A percentile compares a stretch with the other conserved stretches of the same genome.
Evolutionary conservation across 2,113 vertebrate species (phyloP).

Genomic region (Carassius auratus): DNA sequence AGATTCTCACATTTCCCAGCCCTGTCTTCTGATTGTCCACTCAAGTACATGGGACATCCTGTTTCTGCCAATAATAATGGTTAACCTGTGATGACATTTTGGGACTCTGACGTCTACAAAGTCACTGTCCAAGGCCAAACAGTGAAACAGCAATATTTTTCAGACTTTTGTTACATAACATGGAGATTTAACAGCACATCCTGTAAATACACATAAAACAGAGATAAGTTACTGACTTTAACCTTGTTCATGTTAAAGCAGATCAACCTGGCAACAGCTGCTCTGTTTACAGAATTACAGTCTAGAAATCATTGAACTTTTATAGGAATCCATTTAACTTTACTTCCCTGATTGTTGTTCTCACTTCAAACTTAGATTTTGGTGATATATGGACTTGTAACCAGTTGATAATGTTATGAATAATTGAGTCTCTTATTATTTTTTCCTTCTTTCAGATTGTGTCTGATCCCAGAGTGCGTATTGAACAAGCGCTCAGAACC

Average conservation of each 20-base stretch:
- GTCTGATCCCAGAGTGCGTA: constrained; percentile 87
- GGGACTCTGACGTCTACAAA: constrained; percentile 47
- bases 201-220: constrained; percentile 15
- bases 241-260: neutral
- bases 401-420: neutral
- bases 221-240: constrained; percentile 34
- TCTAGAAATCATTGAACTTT: neutral
- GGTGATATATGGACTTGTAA: neutral
- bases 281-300: neutral
- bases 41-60: neutral
- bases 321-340: neutral
- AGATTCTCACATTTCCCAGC: neutral
- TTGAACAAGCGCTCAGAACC: constrained; percentile 86
- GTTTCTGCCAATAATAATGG: constrained; percentile 37
- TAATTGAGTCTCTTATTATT: neutral
- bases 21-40: neutral
- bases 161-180: constrained; percentile 41
- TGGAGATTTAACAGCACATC: constrained; percentile 8
- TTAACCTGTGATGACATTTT: constrained; percentile 47
- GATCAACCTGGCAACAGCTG: neutral
- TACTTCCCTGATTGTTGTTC: neutral
- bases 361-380: neutral
- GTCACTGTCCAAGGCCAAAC: constrained; percentile 59
- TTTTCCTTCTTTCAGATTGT: constrained; percentile 79
- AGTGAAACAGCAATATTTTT: constrained; percentile 49